Evolutionary conservation across 2,888 invertebrate genomes (phyloP).

Genomic region (Idaea straminata): DNA sequence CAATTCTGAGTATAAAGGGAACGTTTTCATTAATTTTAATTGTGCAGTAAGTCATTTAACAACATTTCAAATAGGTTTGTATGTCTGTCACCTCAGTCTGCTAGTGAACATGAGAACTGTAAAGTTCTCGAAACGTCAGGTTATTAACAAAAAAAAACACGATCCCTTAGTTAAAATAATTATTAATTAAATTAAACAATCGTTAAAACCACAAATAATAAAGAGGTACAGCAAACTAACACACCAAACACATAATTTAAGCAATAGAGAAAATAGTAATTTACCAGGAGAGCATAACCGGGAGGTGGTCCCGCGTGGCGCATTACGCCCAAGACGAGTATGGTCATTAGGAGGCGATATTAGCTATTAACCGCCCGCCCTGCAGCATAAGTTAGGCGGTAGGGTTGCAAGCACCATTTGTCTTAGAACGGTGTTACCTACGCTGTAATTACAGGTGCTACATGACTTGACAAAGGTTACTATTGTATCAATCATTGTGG

Average conservation of each 20-base stretch:
- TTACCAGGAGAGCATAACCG: constrained; percentile 33
- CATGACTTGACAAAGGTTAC: constrained; percentile 18
- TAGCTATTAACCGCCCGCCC: constrained; percentile 76
- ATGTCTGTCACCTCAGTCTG: too few species aligned
- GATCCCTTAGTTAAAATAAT: background rate
- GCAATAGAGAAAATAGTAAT: constrained; percentile 28
- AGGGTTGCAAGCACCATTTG: constrained; percentile 53
- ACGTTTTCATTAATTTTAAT: too few species aligned
- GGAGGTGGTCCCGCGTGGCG: constrained; percentile 59
- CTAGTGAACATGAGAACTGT: too few species aligned
- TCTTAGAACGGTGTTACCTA: constrained; percentile 46
- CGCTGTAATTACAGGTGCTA: constrained; percentile 36
- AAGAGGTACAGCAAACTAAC: background rate
- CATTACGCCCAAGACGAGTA: constrained; percentile 73
- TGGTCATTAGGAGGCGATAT: constrained; percentile 79
- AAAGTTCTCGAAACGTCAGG: too few species aligned
- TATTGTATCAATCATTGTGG: background rate
- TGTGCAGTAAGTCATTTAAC: too few species aligned
- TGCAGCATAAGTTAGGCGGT: constrained; percentile 60
- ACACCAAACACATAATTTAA: constrained; percentile 18
- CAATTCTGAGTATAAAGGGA: too few species aligned
- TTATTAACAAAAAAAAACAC: background rate
- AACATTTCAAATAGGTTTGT: too few species aligned
- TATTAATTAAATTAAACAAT: background rate
- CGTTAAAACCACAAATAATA: background rate